Evolutionary conservation across 2,113 vertebrate species (phyloP).

Genomic region (Aramus guarauna): DNA sequence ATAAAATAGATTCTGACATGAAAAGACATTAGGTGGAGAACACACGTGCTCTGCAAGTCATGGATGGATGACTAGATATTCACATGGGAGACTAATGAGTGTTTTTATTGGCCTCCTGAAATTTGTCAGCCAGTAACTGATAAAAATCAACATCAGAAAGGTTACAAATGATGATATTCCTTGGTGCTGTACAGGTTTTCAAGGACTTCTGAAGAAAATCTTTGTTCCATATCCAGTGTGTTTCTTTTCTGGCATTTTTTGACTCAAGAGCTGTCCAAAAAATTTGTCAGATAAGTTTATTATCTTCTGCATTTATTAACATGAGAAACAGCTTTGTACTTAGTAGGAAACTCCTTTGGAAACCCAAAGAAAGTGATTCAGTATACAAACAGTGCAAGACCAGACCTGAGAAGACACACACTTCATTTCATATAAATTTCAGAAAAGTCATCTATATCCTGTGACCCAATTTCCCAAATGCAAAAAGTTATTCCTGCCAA

Average conservation of each 20-base stretch:
- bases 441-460: neutral
- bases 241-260: neutral
- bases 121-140: neutral
- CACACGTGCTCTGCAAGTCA: neutral
- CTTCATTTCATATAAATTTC: neutral
- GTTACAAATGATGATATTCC: neutral
- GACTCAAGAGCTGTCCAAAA: neutral
- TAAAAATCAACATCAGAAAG: neutral
- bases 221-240: neutral
- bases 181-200: neutral
- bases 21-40: neutral
- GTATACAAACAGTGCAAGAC: accelerated
- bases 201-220: neutral
- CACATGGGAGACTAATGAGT: constrained; percentile 7
- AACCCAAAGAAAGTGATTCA: neutral
- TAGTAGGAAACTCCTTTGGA: neutral
- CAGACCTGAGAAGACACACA: neutral
- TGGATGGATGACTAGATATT: neutral
- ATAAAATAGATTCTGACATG: neutral
- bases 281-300: neutral
- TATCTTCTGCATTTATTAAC: neutral
- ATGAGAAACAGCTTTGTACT: neutral
- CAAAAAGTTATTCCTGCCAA: neutral
- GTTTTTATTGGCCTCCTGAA: neutral
- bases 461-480: neutral